Evolutionary conservation across 1,140 invertebrate species (phyloP), one percentile per base, ranked within the genome.

Genomic region (Arctopsyche grandis): DNA sequence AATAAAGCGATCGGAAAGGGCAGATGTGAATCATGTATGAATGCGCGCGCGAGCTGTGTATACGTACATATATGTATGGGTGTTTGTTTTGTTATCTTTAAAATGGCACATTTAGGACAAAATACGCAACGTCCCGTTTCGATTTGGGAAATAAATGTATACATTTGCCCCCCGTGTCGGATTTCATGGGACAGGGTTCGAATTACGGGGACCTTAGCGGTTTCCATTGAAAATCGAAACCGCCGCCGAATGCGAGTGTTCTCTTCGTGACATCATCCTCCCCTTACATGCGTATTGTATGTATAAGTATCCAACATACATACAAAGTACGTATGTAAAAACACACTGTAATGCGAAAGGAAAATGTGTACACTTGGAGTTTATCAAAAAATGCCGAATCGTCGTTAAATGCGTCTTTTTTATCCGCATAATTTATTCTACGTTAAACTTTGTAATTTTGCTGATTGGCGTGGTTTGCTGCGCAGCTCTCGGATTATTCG

Each of bases 61-160:
- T 52, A 52, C 12, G 16, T 46, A 46, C 12, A 46, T 46, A 46
- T 46, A 46, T 46, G 12, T 46, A 46, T 46, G 12, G 5, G 12
- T 52, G 16, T 52, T 52, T 52, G 16, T 52, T 52, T 52, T 52
- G 48, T 52, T 52, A 52, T 52, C 48, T 52, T 52, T 12, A 52
- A 52, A 52, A 52, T 52, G 48, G 48, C 10, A 52, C 48, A 52
- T 52, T 52, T 52, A 52, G 12, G 29, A 38, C 29, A 38, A 38
- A 38, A 16, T 52, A 16, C 16, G 48, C 16, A 52, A 52, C 48
- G 48, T 14, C 48, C 12, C 48, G 48, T 52, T 52, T 52, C 48
- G 48, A 52, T 52, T 52, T 16, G 48, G 48, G 48, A 52, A 52
- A 52, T 52, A 52, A 52, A 52, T 52, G 48, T 52, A 52, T 52